Evolutionary conservation across 2,888 invertebrate species (phyloP).

Genomic region (Neoscelio sp.): DNA sequence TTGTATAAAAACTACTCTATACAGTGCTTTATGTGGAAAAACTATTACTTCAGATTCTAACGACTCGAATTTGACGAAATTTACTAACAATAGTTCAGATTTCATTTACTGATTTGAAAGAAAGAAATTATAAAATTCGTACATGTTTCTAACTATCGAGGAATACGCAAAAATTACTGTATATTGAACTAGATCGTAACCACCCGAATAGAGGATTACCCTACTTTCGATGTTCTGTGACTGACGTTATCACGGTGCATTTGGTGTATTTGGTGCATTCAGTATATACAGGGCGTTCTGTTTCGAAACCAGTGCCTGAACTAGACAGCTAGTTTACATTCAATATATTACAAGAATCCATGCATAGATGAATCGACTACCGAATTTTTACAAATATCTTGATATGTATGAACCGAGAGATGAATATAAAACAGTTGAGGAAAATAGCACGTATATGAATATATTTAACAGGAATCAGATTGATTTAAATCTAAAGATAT

Average conservation of each 20-base stretch:
- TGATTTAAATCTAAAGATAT: too few species aligned
- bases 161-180: constrained; percentile 25
- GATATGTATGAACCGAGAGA: background rate
- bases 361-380: constrained; percentile 36
- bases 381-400: constrained; percentile 12
- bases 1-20: too few species aligned
- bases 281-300: constrained; percentile 70
- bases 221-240: constrained; percentile 72
- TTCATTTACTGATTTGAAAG: too few species aligned
- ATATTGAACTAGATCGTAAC: constrained; percentile 16
- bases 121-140: background rate
- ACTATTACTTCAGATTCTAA: too few species aligned
- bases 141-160: constrained; percentile 2
- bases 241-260: constrained; percentile 77
- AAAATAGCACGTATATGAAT: too few species aligned
- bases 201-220: constrained; percentile 68
- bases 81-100: too few species aligned
- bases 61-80: too few species aligned
- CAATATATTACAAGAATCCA: constrained; percentile 71
- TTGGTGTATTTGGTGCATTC: constrained; percentile 74
- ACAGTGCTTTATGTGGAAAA: too few species aligned
- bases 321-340: constrained; percentile 73
- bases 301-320: constrained; percentile 72
- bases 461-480: too few species aligned
- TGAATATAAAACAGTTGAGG: background rate